Base-by-base conservation (phyloP, 2,888 invertebrate species). In the Andrena bucephala region DNA sequence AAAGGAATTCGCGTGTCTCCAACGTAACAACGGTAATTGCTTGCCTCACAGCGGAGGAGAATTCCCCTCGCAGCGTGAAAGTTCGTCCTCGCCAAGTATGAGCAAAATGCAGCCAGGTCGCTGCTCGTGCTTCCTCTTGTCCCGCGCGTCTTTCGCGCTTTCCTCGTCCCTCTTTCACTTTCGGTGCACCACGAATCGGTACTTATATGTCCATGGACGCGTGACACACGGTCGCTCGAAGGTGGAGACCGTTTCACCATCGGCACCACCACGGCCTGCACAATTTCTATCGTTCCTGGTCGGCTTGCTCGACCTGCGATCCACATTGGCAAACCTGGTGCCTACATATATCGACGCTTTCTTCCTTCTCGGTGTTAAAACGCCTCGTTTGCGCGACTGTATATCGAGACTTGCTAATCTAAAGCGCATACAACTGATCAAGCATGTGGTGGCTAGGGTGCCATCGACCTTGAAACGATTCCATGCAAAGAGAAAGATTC, bases 121-220 rank as follows among this genome's bases (percentile, higher is more conserved):
- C n/a, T 29, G 72, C 48, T 57, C 68, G 57, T 83, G 54, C 65
- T 69, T 73, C 76, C 36, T 76, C 36, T 60, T 77, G 60, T 67
- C 48, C 36, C 52, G 42, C 65, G 42, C 65, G 52, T 81, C 67
- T 71, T 66, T 73, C 76, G 24, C 62, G 67, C 83, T 68, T 72
- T 81, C 60, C 69, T 63, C 66, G 69, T 71, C 54, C 74, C 77
- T 68, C 75, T 77, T 67, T 60, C 76, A 71, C 84, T 79, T 77
- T 80, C 78, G 74, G 75, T 52, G 50, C 73, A 68, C 69, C 68
- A 57, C 68, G 80, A 67, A 84, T 84, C 86, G 86, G 90, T 88
- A 89, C 90, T 89, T 90, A 90, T 89, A 90, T 89, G 90, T 89
- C 85, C 90, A 89, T 81, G 89, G 67, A 65, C 88, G 82, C 80